Percentiles rank a stretch among this genome's conserved stretches.
Conservation (phyloP, 2,113 vertebrate species). For the Hiodon tergisus region DNA sequence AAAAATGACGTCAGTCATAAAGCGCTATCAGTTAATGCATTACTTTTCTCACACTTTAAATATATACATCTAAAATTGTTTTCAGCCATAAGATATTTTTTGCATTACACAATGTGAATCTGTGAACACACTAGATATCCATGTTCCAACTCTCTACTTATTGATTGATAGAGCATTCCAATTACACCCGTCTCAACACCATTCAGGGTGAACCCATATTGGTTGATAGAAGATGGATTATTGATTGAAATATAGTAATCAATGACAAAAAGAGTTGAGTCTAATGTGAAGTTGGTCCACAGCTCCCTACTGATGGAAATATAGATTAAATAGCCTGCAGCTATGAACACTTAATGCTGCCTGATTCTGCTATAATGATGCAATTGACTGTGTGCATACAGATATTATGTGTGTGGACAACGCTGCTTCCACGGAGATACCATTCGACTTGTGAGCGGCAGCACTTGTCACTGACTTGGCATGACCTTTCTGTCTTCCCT, state of each 20-base stretch:
- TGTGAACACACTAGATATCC: too few relatives aligned
- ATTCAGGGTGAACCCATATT: conserved; percentile 29
- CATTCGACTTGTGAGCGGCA: conserved; percentile 9
- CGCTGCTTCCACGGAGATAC: too few relatives aligned
- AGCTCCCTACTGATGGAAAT: conserved; percentile 47
- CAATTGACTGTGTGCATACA: conserved; percentile 54
- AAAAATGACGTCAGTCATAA: too few relatives aligned
- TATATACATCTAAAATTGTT: too few relatives aligned
- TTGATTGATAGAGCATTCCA: too few relatives aligned
- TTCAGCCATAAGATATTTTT: too few relatives aligned
- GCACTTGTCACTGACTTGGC: conserved; percentile 43
- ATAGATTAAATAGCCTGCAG: conserved; percentile 55
- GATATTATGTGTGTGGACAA: conserved; percentile 46
- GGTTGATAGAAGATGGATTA: conserved; percentile 49
- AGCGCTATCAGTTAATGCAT: too few relatives aligned
- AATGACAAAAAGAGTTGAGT: conserved; percentile 51
- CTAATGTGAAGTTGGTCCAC: conserved; percentile 40
- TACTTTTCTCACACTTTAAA: too few relatives aligned
- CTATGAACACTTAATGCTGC: conserved; percentile 65
- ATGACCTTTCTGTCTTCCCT: conserved; percentile 66
- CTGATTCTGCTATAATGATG: conserved; percentile 52
- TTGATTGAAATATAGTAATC: conserved; percentile 61
- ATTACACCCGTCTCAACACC: too few relatives aligned
- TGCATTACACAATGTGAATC: too few relatives aligned
- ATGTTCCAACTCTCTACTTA: too few relatives aligned